A percentile compares a stretch with the other conserved stretches of the same genome.
Evolutionary conservation across 1,140 invertebrate genomes (phyloP).

Genomic region (Drosophila ohnishii): DNA sequence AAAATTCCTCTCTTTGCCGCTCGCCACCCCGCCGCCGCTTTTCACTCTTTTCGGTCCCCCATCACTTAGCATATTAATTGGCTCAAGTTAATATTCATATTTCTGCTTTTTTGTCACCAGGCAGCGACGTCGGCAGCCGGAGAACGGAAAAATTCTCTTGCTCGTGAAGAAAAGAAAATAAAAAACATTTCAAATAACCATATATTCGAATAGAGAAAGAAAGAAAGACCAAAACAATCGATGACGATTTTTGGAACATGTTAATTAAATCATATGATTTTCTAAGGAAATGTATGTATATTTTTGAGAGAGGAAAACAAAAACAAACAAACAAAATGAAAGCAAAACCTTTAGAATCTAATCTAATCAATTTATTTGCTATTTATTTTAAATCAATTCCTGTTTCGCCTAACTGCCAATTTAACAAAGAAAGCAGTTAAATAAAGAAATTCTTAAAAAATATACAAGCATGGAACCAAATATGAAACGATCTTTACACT

Average conservation of each 20-base stretch:
- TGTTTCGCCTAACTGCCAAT: neutral
- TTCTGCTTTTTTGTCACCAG: slow-evolving; percentile 56
- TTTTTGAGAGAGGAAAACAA: neutral
- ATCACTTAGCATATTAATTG: slow-evolving; percentile 80
- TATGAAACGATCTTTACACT: neutral
- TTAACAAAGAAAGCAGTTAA: neutral
- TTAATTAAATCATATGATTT: slow-evolving; percentile 33
- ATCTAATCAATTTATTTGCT: slow-evolving; percentile 4
- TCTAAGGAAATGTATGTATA: neutral
- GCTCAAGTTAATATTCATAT: slow-evolving; percentile 73
- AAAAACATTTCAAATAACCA: slow-evolving; percentile 22
- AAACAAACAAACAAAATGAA: no score
- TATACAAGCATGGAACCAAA: neutral
- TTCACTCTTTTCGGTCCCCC: slow-evolving; percentile 13
- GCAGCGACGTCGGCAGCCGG: slow-evolving; percentile 6
- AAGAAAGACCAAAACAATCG: slow-evolving; percentile 29
- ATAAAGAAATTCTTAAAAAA: neutral
- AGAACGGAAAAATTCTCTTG: slow-evolving; percentile 32
- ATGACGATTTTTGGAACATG: slow-evolving; percentile 19
- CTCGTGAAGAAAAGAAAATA: slow-evolving; percentile 6
- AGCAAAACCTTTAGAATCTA: neutral
- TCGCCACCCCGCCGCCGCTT: neutral
- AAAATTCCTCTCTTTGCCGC: slow-evolving; percentile 33
- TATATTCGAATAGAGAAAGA: slow-evolving; percentile 13
- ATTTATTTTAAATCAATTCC: neutral